Evolutionary conservation across 2,797 vertebrate species (phyloP).

Genomic region (Centropyge bicolor): DNA sequence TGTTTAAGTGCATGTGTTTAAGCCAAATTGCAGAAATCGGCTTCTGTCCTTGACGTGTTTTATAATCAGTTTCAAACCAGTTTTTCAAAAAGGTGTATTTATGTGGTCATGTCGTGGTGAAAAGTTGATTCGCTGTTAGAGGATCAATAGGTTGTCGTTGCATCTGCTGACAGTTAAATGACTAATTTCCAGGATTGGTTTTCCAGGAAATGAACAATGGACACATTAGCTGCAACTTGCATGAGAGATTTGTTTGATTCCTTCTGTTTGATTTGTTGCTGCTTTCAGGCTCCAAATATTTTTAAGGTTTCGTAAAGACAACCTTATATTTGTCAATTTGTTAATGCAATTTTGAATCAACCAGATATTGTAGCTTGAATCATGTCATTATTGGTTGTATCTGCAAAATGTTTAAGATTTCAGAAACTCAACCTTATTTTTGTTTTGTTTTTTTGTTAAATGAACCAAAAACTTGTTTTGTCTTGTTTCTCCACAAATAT

Average conservation of each 20-base stretch:
- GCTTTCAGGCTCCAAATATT: background rate
- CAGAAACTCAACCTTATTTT: background rate
- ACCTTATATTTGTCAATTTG: background rate
- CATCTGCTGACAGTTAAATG: constrained; percentile 35
- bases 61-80: background rate
- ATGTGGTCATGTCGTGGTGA: background rate
- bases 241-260: background rate
- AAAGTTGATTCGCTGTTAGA: constrained; percentile 2
- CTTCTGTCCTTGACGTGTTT: background rate
- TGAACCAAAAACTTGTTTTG: no score
- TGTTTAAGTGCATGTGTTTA: constrained; percentile 2
- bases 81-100: constrained; percentile 5
- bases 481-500: background rate
- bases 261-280: background rate
- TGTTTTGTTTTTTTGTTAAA: constrained; percentile 1
- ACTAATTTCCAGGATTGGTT: constrained; percentile 21
- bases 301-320: background rate
- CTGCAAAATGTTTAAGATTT: background rate
- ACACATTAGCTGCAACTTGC: constrained; percentile 3
- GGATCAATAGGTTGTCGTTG: constrained; percentile 33
- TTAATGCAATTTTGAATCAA: background rate
- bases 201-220: constrained; percentile 14
- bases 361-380: background rate
- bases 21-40: background rate
- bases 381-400: background rate